Base-by-base conservation (phyloP, 2,113 vertebrate species). In the Aegotheles bennettii region DNA sequence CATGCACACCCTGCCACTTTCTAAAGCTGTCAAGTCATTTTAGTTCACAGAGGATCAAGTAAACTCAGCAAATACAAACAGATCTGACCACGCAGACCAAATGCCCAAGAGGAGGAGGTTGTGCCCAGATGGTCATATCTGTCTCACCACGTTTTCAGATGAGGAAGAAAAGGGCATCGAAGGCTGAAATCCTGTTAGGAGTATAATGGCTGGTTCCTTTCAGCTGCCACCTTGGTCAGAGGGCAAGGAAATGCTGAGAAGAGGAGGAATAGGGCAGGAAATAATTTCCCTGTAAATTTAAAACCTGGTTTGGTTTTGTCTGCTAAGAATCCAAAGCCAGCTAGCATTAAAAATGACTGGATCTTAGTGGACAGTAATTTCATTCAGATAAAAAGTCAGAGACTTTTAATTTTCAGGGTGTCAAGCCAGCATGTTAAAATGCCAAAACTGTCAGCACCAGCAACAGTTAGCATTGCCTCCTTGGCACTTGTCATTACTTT, bases 381-480 rank as follows among this genome's bases (percentile, higher is more conserved):
- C 48, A 89, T 61, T 89, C 83, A 82, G 73, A 89, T 84, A 87
- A 95, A 81, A 94, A 90, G 85, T 92, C 93, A 93, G 88, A 90
- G 86, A 84, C 80, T 96, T 96, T 87, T 96, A 96, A 96, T 97
- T 96, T 96, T 93, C 93, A 93, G 51, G 48, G 80, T 83, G 9
- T 96, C 93, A 94, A 92, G 77, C 36, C 56, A 78, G 53, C 14
- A 24, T 87, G 92, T 96, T 92, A 82, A 95, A 96, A 91, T 92
- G 94, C 83, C 89, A 92, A 75, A 94, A 78, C 80, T 93, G 90
- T 95, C 94, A 96, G 85, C 83, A 82, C 76, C 83, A 90, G 86
- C 76, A 95, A 57, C 83, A 95, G 90, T 87, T 95, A 94, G 76
- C 88, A 75, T 89, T 94, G 74, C 86, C 83, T 96, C 29, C 90